Conservation (phyloP, 2,113 vertebrate genomes). For the Larimichthys crocea region DNA sequence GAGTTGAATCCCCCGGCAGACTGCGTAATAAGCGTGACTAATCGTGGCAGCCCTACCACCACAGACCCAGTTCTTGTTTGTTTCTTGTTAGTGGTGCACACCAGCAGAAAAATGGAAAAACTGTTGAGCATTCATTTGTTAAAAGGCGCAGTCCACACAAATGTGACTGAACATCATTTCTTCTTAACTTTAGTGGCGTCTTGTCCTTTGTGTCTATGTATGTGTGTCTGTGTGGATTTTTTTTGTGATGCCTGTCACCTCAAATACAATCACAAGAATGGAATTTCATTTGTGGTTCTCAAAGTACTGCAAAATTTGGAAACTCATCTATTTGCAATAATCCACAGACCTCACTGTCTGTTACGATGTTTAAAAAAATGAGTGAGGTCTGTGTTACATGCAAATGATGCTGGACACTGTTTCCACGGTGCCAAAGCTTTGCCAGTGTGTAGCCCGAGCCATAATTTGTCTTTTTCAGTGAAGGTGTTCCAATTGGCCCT, state of each 20-base stretch:
- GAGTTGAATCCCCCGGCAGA: too few species aligned
- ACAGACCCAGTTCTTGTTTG: slow-evolving; percentile 24
- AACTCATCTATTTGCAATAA: not conserved
- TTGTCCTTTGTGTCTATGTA: not conserved
- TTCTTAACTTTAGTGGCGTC: not conserved
- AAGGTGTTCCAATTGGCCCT: not conserved
- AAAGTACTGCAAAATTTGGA: not conserved
- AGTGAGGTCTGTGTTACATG: not conserved
- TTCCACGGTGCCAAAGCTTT: not conserved
- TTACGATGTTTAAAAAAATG: too few species aligned
- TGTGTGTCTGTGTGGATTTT: not conserved
- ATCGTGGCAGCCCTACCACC: too few species aligned
- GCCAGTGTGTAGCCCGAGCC: not conserved
- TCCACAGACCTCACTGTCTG: not conserved
- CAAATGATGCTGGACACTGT: not conserved
- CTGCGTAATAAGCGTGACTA: too few species aligned
- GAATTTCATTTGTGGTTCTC: not conserved
- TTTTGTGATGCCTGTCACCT: not conserved
- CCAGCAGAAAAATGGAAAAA: slow-evolving; percentile 19
- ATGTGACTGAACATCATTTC: not conserved
- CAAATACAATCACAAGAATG: not conserved
- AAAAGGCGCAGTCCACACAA: slow-evolving; percentile 7
- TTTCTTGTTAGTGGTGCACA: not conserved
- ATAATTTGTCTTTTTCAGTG: not conserved
- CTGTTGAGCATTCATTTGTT: not conserved